Evolutionary conservation across 2,797 vertebrate species (phyloP).

Genomic region (Periparus ater): DNA sequence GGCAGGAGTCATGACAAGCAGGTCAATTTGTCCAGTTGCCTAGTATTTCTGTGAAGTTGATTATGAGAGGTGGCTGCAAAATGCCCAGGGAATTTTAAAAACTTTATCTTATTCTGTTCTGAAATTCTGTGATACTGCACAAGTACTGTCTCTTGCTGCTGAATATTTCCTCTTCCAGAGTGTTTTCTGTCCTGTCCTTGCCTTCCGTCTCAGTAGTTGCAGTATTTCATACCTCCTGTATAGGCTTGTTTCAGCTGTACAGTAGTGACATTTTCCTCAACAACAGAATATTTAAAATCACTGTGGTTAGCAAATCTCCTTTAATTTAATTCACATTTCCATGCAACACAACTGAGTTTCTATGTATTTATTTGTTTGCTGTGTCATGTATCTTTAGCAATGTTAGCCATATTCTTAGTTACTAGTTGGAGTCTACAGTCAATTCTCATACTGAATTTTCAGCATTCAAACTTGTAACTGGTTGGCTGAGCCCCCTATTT

Average conservation of each 20-base stretch:
- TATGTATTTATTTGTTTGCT: neutral
- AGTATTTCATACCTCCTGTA: neutral
- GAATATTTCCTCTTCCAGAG: neutral
- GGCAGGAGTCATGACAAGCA: neutral
- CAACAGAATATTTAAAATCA: neutral
- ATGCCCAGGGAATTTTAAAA: neutral
- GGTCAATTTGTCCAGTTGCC: neutral
- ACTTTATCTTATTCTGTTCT: neutral
- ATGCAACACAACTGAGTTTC: neutral
- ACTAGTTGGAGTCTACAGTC: neutral
- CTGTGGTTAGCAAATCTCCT: neutral
- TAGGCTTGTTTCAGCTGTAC: neutral
- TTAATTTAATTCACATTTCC: neutral
- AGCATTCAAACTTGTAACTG: neutral
- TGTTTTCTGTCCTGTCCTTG: neutral
- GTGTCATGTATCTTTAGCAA: neutral
- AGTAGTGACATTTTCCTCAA: neutral
- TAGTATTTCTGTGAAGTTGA: neutral
- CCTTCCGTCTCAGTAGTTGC: neutral
- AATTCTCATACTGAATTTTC: neutral
- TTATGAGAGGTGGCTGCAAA: neutral
- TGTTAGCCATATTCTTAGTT: neutral
- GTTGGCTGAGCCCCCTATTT: neutral
- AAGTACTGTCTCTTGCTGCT: neutral
- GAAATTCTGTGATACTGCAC: neutral